phyloP scores from a whole-genome alignment of 64 coral and sea anemone genomes.

The Montipora foliosa region DNA sequence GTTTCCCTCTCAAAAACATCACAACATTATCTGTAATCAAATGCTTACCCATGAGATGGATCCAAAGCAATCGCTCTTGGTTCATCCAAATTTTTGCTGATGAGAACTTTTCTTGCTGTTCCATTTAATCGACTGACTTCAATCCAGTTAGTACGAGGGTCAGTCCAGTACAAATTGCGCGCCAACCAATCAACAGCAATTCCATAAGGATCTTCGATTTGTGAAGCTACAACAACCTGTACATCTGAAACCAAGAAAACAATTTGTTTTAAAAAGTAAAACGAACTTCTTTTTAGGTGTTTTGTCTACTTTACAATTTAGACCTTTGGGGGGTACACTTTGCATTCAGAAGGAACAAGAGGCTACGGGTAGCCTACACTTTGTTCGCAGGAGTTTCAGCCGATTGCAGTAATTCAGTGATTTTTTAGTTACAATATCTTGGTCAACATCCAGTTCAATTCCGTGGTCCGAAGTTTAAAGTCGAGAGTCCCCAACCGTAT shows the following conservation, averaged over 20 bases:
- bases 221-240: slow-evolving; percentile 49
- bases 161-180: slow-evolving; percentile 95
- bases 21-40: background rate
- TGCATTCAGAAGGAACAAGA: too few species aligned
- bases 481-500: too few species aligned
- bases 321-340: too few species aligned
- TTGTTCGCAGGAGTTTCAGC: too few species aligned
- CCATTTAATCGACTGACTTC: slow-evolving; percentile 87
- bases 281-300: too few species aligned
- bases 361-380: too few species aligned
- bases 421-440: too few species aligned
- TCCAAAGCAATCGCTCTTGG: slow-evolving; percentile 89
- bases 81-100: slow-evolving; percentile 66
- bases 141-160: slow-evolving; percentile 83
- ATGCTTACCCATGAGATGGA: slow-evolving; percentile 71
- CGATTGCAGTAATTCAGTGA: too few species aligned
- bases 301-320: too few species aligned
- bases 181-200: slow-evolving; percentile 91
- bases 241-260: slow-evolving; percentile 7
- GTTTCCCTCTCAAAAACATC: background rate
- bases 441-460: too few species aligned
- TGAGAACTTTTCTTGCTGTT: slow-evolving; percentile 71
- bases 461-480: too few species aligned
- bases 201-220: slow-evolving; percentile 78
- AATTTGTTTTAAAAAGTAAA: too few species aligned